Evolutionary conservation across 1,140 invertebrate genomes (phyloP).

Genomic region (Daktulosphaira vitifoliae): DNA sequence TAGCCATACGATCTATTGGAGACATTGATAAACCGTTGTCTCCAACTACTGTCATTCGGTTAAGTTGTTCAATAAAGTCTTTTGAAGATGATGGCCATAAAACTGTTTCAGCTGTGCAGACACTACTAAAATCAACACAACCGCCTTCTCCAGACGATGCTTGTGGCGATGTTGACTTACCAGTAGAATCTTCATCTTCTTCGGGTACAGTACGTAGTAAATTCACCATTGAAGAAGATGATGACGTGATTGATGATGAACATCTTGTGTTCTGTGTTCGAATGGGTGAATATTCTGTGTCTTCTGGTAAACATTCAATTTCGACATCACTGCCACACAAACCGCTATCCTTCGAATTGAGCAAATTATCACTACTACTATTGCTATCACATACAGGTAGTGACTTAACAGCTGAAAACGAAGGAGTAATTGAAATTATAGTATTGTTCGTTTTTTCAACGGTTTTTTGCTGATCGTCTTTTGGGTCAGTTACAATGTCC

Average conservation of each 20-base stretch:
- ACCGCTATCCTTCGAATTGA: slow-evolving; percentile 5
- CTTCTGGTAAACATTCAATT: slow-evolving; percentile 37
- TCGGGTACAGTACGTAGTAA: slow-evolving; percentile 52
- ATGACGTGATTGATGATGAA: slow-evolving; percentile 32
- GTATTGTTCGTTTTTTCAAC: too few species aligned
- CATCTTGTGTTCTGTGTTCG: slow-evolving; percentile 10
- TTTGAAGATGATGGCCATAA: slow-evolving; percentile 62
- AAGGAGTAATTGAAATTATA: neutral
- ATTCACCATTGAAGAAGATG: neutral
- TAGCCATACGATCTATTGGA: neutral
- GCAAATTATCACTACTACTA: neutral
- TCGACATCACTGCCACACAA: slow-evolving; percentile 34
- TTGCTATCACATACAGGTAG: slow-evolving; percentile 8
- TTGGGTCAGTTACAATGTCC: slow-evolving; percentile 44
- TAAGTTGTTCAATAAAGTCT: slow-evolving; percentile 65
- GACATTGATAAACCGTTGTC: slow-evolving; percentile 40
- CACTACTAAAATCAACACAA: neutral
- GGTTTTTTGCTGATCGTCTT: too few species aligned
- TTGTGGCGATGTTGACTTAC: slow-evolving; percentile 31
- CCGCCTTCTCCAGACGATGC: neutral
- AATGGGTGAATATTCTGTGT: neutral
- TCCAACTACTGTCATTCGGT: slow-evolving; percentile 58
- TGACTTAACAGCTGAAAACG: neutral
- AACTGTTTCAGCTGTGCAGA: slow-evolving; percentile 47
- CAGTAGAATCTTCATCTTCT: slow-evolving; percentile 51